Evolutionary conservation across 1,140 invertebrate species (phyloP).

Genomic region (Colletes gigas): DNA sequence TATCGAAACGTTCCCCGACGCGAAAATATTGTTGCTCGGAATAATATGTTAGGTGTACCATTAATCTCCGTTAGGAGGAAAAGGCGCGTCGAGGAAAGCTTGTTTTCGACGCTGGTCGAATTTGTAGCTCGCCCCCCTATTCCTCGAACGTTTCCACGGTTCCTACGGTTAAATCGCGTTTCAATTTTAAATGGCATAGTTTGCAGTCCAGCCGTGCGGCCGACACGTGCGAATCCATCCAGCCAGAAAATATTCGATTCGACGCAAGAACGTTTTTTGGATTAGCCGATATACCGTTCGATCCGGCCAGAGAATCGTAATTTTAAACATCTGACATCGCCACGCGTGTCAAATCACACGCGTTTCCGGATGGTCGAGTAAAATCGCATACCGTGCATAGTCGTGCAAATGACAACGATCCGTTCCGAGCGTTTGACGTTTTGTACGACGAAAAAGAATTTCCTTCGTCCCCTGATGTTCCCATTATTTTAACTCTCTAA

Average conservation of each 20-base stretch:
- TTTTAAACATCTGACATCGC: slow-evolving; percentile 54
- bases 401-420: slow-evolving; percentile 38
- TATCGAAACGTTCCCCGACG: background rate
- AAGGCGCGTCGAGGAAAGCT: too few relatives aligned
- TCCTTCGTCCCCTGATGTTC: background rate
- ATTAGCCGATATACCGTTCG: slow-evolving; percentile 18
- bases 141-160: slow-evolving; percentile 17
- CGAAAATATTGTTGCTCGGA: background rate
- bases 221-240: slow-evolving; percentile 52
- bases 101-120: background rate
- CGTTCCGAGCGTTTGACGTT: background rate
- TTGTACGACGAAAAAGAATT: background rate
- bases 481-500: too few relatives aligned
- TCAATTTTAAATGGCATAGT: slow-evolving; percentile 31
- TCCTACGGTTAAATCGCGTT: slow-evolving; percentile 39
- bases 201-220: background rate
- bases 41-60: background rate
- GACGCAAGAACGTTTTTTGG: slow-evolving; percentile 52
- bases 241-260: slow-evolving; percentile 61
- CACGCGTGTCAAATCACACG: slow-evolving; percentile 33
- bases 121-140: background rate
- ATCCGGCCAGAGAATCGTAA: slow-evolving; percentile 1
- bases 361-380: slow-evolving; percentile 2
- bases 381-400: slow-evolving; percentile 14
- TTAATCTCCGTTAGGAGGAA: background rate